Base-by-base conservation (phyloP, 2,113 vertebrate species). In the human region DNA sequence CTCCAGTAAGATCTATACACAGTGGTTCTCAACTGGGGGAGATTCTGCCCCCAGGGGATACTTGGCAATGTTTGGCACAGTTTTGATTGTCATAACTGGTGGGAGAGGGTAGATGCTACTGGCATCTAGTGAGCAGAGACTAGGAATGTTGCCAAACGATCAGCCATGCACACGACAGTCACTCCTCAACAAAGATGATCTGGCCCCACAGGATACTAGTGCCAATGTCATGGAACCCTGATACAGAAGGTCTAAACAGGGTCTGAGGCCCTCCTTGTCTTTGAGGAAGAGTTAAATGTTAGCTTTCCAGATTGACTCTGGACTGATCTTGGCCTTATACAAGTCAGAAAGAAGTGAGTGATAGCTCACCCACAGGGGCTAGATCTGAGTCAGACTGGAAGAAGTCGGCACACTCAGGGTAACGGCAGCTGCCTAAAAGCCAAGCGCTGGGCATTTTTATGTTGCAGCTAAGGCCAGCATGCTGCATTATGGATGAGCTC, bases 401-500 rank as follows among this genome's bases (percentile, higher is more conserved):
- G 92, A 92, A 40, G 23, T 25, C 80, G 68, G 93, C 22, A n/a
- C 95, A 82, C 0, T 85, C 32, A 27, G 90, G 64, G 86, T 93
- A 96, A 85, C n/a, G 95, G 93, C 79, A 95, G 93, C 48, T 76
- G 91, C 92, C 95, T 85, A 13, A 91, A 50, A 97, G 85, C 89
- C 93, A 85, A 90, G 73, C 73, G 97, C 89, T 35, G 97, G 97
- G 75, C 82, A 52, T 96, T 94, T 96, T 98, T 79, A n/a, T 6
- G 14, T n/a, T 7, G 68, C 55, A 57, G 79, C 97, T 97, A 87
- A 97, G 98, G 94, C 75, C 55, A 87, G 96, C 96, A 94, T 48
- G 78, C 2, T 98, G 97, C 97, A 98, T 99, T 98, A 98, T 98
- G 97, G 98, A 99, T 98, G 98, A 97, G 98, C 98, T 98, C 97